These are phyloP conservation scores for Augiades crinisus DNA, from an alignment of 2,888 invertebrate genomes.

Conservation along the genomic window DNA sequence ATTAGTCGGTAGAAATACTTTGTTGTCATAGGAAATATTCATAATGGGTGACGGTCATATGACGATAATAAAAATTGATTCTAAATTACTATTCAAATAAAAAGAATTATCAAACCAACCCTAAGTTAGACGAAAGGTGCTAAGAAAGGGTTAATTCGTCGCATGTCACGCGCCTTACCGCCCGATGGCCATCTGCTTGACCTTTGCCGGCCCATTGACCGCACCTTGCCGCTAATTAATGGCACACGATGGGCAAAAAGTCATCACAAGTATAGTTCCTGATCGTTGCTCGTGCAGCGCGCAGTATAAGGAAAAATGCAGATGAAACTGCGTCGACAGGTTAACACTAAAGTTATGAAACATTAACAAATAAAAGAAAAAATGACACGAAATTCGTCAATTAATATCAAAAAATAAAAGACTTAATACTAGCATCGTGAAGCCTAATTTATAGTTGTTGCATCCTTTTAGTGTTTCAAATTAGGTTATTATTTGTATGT, in stretches of 20 bases:
- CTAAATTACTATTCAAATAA: background rate
- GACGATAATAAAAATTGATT: too few relatives aligned
- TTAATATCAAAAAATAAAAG: too few relatives aligned
- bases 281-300: background rate
- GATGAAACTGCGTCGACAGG: slow-evolving; percentile 1
- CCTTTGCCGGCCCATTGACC: slow-evolving; percentile 42
- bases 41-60: too few relatives aligned
- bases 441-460: too few relatives aligned
- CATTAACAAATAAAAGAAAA: too few relatives aligned
- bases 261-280: background rate
- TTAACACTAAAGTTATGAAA: too few relatives aligned
- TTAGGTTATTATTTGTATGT: too few relatives aligned
- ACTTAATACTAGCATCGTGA: too few relatives aligned
- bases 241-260: slow-evolving; percentile 14
- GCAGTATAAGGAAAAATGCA: background rate
- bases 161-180: slow-evolving; percentile 30
- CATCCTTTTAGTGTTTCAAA: too few relatives aligned
- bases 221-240: slow-evolving; percentile 20
- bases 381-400: too few relatives aligned
- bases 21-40: too few relatives aligned
- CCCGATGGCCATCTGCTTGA: slow-evolving; percentile 58
- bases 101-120: background rate
- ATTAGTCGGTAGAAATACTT: too few relatives aligned
- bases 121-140: background rate
- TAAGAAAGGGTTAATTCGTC: background rate